Conservation (phyloP, 2,113 vertebrate species). For the Pseudorectes ferrugineus region DNA sequence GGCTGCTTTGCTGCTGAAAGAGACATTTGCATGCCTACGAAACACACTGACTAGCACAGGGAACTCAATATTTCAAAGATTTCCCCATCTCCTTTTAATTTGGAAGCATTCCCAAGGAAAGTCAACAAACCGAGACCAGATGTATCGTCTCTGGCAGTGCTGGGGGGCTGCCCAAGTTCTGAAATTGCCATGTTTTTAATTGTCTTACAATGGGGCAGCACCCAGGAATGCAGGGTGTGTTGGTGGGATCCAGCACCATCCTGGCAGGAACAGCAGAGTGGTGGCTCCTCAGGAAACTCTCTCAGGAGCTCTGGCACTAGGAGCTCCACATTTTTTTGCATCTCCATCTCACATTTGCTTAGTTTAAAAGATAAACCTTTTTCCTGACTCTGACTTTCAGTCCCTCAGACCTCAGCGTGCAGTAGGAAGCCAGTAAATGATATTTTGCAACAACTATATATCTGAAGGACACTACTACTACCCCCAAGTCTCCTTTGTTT, state of each 20-base stretch:
- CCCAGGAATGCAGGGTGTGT: not conserved
- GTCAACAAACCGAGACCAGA: conserved; percentile 11
- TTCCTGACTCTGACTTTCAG: not conserved
- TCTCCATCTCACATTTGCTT: not conserved
- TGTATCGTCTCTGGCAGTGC: not conserved
- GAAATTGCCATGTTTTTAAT: conserved; percentile 12
- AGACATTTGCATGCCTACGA: not conserved
- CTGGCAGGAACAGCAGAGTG: not conserved
- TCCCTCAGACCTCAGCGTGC: rapidly evolving
- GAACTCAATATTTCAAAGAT: not conserved
- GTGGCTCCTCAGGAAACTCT: not conserved
- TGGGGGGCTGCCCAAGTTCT: not conserved
- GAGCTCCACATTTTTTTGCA: not conserved
- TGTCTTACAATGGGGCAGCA: not conserved
- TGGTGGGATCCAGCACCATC: not conserved
- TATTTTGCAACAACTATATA: not conserved
- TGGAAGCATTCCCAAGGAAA: conserved; percentile 6
- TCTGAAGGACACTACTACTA: not conserved
- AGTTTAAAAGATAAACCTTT: not conserved
- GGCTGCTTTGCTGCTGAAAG: not conserved
- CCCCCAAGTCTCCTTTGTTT: not conserved
- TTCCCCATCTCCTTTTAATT: conserved; percentile 7
- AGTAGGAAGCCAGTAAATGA: not conserved
- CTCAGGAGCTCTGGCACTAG: not conserved
- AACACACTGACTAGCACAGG: not conserved